Evolutionary conservation across 2,113 vertebrate genomes (phyloP).

Genomic region (Sinosuthora webbiana): DNA sequence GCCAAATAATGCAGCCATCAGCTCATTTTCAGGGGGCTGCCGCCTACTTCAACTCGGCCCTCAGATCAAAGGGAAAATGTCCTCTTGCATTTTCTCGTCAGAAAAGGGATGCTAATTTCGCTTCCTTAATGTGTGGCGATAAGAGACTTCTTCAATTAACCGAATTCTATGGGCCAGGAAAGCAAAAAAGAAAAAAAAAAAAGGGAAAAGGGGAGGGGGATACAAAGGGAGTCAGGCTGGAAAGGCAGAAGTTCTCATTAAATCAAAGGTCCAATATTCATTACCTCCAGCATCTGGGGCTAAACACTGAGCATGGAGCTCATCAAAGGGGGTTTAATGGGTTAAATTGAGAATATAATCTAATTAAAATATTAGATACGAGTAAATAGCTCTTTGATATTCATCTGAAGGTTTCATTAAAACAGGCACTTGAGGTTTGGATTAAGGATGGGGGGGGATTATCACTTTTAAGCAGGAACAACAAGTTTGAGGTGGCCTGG

Average conservation of each 20-base stretch:
- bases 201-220: conserved; percentile 65
- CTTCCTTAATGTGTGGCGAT: conserved; percentile 90
- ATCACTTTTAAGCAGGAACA: conserved; percentile 82
- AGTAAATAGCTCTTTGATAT: conserved; percentile 99
- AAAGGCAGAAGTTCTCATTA: conserved; percentile 92
- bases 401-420: conserved; percentile 93
- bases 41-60: conserved; percentile 83
- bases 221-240: conserved; percentile 86
- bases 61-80: conserved; percentile 91
- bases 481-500: conserved; percentile 74
- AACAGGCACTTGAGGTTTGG: conserved; percentile 85
- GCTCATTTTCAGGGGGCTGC: conserved; percentile 93
- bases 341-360: conserved; percentile 99
- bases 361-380: conserved; percentile 98
- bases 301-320: conserved; percentile 89
- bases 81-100: conserved; percentile 83
- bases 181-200: conserved; percentile 65
- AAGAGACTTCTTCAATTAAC: conserved; percentile 99
- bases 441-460: conserved; percentile 77
- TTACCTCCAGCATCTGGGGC: conserved; percentile 92
- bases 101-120: conserved; percentile 97
- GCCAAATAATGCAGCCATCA: conserved; percentile 93
- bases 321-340: conserved; percentile 98
- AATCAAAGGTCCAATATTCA: conserved; percentile 92
- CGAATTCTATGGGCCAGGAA: conserved; percentile 90